Evolutionary conservation across 2,888 invertebrate genomes (phyloP), one percentile per base, ranked within the genome.

Genomic region (Baronia brevicornis): DNA sequence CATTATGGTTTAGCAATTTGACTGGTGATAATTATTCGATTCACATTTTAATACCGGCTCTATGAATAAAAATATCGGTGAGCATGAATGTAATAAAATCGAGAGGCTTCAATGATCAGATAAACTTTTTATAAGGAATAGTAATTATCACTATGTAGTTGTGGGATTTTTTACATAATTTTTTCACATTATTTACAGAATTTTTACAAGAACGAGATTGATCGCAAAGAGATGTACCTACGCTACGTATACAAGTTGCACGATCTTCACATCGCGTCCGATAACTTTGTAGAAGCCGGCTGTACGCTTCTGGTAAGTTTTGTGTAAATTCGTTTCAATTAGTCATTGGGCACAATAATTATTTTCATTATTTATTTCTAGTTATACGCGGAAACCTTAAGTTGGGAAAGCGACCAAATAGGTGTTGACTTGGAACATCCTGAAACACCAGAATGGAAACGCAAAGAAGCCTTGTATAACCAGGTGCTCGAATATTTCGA

Each of bases 151-250:
- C n/a, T n/a, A n/a, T n/a, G n/a, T n/a, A n/a, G n/a, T n/a, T n/a
- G n/a, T n/a, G n/a, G n/a, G n/a, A n/a, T n/a, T n/a, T n/a, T n/a
- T n/a, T n/a, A 22, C 5, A 7, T 13, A 5, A 9, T 5, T 15
- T 28, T 2, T 24, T 30, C 14, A 6, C n/a, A n/a, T n/a, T n/a
- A 35, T 18, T 62, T 64, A 9, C 84, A 94, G 93, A 96, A 97
- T 61, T 98, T 97, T 70, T 97, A 97, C 84, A 96, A 96, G 69
- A 95, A 95, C 64, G 96, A 97, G 79, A 95, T 96, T 46, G 95
- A 97, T 58, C 88, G 96, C 11, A 94, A 96, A 56, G 96, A 97
- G 73, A 96, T 97, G 95, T 98, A 97, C 72, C 82, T 97, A 28
- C 90, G 89, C 53, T 98, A 98, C 73, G 96, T 98, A 41, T 96